Evolutionary conservation across 1,140 invertebrate genomes (phyloP).

Genomic region (Panulirus ornatus): DNA sequence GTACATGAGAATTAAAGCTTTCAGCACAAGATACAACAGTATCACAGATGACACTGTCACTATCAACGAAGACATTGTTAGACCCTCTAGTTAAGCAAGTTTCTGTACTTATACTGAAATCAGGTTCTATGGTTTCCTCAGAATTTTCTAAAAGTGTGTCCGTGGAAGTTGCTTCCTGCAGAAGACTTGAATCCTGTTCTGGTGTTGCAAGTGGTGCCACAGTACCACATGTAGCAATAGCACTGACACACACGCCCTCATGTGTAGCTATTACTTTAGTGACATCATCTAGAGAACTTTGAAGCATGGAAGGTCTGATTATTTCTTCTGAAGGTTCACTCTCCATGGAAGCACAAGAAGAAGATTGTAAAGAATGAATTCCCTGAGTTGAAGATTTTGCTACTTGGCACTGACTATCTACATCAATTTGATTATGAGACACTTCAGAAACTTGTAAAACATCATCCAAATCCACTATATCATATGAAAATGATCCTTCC

Average conservation of each 20-base stretch:
- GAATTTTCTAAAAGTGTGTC: slow-evolving; percentile 58
- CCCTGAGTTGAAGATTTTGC: slow-evolving; percentile 64
- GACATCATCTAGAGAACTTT: slow-evolving; percentile 29
- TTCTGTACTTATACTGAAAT: slow-evolving; percentile 80
- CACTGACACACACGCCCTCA: slow-evolving; percentile 63
- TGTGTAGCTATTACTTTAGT: not conserved
- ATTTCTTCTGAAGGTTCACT: slow-evolving; percentile 73
- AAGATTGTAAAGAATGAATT: slow-evolving; percentile 67
- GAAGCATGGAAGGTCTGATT: slow-evolving; percentile 40
- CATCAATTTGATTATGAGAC: slow-evolving; percentile 61
- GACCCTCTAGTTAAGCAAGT: slow-evolving; percentile 68
- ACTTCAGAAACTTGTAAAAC: slow-evolving; percentile 64
- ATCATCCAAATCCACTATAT: slow-evolving; percentile 73
- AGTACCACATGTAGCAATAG: slow-evolving; percentile 63
- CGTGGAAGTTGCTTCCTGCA: slow-evolving; percentile 62
- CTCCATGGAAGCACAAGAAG: slow-evolving; percentile 67
- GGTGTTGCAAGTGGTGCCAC: slow-evolving; percentile 82
- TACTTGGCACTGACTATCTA: slow-evolving; percentile 64
- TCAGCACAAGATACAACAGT: slow-evolving; percentile 6
- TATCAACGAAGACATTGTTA: slow-evolving; percentile 76
- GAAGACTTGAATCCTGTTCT: slow-evolving; percentile 80
- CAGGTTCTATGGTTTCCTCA: slow-evolving; percentile 42
- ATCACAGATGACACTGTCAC: slow-evolving; percentile 76
- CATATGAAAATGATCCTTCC: slow-evolving; percentile 71
- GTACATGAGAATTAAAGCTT: slow-evolving; percentile 57